A percentile compares a stretch with the other conserved stretches of the same genome.
Evolutionary conservation across 1,140 invertebrate genomes (phyloP).

Genomic region (Danaus plexippus): DNA sequence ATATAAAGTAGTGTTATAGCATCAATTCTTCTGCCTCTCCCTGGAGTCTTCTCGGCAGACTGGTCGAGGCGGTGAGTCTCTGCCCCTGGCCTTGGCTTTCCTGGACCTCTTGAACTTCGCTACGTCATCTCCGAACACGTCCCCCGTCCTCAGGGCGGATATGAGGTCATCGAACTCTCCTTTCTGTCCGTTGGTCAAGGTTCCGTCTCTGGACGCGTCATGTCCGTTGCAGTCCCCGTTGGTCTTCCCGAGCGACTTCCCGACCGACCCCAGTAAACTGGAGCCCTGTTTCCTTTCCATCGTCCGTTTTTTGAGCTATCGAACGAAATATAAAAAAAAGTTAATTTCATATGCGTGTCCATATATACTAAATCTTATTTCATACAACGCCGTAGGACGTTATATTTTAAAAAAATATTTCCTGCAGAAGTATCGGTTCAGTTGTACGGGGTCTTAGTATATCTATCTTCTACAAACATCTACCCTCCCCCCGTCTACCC

Average conservation of each 20-base stretch:
- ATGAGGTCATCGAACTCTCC: constrained; percentile 98
- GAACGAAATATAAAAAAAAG: constrained; percentile 13
- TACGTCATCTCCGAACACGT: constrained; percentile 97
- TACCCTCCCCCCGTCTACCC: no score
- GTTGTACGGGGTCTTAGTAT: no score
- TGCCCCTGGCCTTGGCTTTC: constrained; percentile 74
- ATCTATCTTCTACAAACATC: no score
- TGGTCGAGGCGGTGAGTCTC: constrained; percentile 75
- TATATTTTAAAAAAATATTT: no score
- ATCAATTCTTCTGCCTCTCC: constrained; percentile 73
- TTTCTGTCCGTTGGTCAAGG: constrained; percentile 73
- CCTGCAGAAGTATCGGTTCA: no score
- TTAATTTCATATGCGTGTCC: no score
- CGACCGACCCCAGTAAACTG: constrained; percentile 76
- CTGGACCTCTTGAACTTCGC: constrained; percentile 90
- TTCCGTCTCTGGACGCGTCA: constrained; percentile 41
- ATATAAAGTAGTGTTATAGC: not conserved
- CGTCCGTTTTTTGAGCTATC: constrained; percentile 86
- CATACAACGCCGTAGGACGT: no score
- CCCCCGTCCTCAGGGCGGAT: constrained; percentile 94
- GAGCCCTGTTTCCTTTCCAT: constrained; percentile 88
- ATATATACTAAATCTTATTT: no score
- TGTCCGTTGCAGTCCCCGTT: constrained; percentile 72
- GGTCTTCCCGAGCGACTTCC: constrained; percentile 71
- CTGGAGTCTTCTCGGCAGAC: constrained; percentile 80